Percentiles rank a stretch among this genome's conserved stretches.
Evolutionary conservation across 1,140 invertebrate species (phyloP).

Genomic region (Hyposmocoma kahamanoa): DNA sequence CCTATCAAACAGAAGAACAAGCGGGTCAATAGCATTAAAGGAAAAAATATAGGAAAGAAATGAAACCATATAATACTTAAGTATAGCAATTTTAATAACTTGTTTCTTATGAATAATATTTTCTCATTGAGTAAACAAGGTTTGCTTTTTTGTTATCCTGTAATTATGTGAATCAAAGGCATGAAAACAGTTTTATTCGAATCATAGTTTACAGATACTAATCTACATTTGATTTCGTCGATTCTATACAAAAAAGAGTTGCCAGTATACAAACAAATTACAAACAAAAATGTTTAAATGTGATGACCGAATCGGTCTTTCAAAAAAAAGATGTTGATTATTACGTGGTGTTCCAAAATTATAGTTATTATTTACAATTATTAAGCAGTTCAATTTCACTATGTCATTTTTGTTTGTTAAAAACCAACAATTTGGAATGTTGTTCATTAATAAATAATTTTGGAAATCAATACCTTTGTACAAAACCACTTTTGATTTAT

Average conservation of each 20-base stretch:
- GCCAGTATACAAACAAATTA: background rate
- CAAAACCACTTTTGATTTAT: background rate
- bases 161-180: conserved; percentile 6
- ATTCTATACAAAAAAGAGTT: background rate
- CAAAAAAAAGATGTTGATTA: background rate
- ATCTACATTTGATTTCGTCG: conserved; percentile 4
- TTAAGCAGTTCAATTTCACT: background rate
- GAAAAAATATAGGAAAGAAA: too few species aligned
- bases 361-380: background rate
- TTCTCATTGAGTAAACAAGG: too few species aligned
- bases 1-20: too few species aligned
- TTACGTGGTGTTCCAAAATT: background rate
- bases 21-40: too few species aligned
- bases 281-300: conserved; percentile 3
- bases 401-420: background rate
- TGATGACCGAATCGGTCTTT: conserved; percentile 3
- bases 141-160: too few species aligned
- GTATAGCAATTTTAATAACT: too few species aligned
- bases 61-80: too few species aligned
- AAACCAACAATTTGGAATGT: background rate
- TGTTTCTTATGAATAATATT: too few species aligned
- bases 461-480: background rate
- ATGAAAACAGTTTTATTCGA: background rate
- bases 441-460: background rate
- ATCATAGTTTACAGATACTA: background rate